Conservation (phyloP, 2,797 vertebrate genomes). For the Anniella stebbinsi region DNA sequence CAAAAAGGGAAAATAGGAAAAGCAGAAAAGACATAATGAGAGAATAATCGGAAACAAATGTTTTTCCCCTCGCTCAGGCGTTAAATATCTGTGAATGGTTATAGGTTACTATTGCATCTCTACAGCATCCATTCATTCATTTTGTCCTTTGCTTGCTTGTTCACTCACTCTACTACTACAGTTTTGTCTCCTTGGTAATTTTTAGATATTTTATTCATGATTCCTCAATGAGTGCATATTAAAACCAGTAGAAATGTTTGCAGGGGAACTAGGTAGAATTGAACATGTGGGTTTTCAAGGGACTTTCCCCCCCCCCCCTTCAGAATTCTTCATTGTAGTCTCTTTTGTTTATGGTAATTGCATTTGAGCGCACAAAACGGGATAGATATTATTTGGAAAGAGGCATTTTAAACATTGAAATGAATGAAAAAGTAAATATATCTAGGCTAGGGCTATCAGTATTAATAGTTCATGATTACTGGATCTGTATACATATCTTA, state of each 20-base stretch:
- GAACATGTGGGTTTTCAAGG: background rate
- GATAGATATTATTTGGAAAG: background rate
- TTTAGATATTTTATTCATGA: conserved; percentile 35
- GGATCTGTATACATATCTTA: background rate
- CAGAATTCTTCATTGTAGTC: background rate
- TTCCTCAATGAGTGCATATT: conserved; percentile 5
- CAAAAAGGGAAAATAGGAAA: conserved; percentile 15
- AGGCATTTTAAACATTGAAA: background rate
- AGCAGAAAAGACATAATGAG: conserved; percentile 54
- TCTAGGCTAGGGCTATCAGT: background rate
- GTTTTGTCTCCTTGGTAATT: conserved; percentile 40
- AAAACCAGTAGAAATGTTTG: background rate
- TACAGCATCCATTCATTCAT: conserved; percentile 59
- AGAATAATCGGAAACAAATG: conserved; percentile 69
- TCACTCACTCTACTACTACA: conserved; percentile 33
- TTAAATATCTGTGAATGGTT: conserved; percentile 69
- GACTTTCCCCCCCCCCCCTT: background rate
- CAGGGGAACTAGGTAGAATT: background rate
- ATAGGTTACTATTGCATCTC: conserved; percentile 72
- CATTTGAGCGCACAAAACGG: background rate
- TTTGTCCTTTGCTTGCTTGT: conserved; percentile 31
- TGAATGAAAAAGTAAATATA: background rate
- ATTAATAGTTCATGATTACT: background rate
- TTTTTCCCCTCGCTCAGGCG: conserved; percentile 55
- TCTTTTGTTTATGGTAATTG: background rate